Base-by-base conservation (phyloP, 2,113 vertebrate genomes). In the Serinus canaria region DNA sequence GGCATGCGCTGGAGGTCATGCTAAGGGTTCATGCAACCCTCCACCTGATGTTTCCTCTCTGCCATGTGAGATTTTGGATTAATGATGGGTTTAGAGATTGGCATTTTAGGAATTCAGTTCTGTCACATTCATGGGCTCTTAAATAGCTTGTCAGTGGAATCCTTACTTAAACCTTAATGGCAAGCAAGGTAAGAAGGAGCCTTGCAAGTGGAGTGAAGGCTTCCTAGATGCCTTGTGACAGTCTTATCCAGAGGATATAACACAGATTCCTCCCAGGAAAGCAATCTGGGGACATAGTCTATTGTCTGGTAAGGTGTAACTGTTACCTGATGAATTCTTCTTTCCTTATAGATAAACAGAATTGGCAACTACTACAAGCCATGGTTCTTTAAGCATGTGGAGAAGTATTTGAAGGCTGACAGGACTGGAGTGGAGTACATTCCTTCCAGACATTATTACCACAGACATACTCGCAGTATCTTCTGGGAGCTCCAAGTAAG, bases 401-500 rank as follows among this genome's bases (percentile, higher is more conserved):
- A 99, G 96, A 97, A 98, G 24, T 99, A 98, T 96, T 97, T 99
- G 96, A 98, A 96, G 84, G 92, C 88, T 28, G 97, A 98, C 91
- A 66, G 18, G 14, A 93, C 88, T 33, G 99, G 98, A 73, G 97
- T 98, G 20, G 99, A 99, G 53, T 99, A 99, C 96, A 98, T 99
- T 93, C 99, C 99, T 53, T 94, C 99, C 77, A 98, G 99, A 55
- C 99, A 99, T 41, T 99, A 99, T 92, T 99, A 99, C 93, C 99
- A 99, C 94, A 98, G 99, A 72, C 99, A 99, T 95, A 99, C 99
- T 7, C 98, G 98, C 92, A 99, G 99, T 96, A 99, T 99, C 97
- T 99, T 99, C 98, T 99, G 99, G 99, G 99, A 99, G 95, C 98
- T 99, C 56, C 99, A 99, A 97, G 99, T 99, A 97, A 96, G 96